phyloP scores from a whole-genome alignment of 2,113 vertebrate species.

The Onychostruthus taczanowskii region DNA sequence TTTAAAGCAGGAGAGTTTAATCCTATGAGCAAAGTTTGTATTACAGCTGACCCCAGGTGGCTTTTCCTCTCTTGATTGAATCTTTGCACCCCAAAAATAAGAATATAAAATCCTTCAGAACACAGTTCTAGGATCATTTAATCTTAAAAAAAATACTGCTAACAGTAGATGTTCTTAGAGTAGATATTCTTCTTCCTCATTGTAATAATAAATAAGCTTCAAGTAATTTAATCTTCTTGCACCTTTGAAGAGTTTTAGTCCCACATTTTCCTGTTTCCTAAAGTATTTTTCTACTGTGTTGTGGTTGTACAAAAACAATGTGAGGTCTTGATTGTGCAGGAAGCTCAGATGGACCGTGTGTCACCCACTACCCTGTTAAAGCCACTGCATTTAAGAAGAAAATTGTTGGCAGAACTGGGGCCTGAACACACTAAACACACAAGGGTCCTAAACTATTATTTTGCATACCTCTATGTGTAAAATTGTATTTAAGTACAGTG shows the following conservation, averaged over 20 bases:
- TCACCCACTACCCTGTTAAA: not conserved
- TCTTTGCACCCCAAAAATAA: not conserved
- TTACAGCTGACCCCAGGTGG: not conserved
- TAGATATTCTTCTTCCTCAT: not conserved
- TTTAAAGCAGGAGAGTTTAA: not conserved
- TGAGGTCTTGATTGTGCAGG: not conserved
- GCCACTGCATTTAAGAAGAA: not conserved
- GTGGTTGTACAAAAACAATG: not conserved
- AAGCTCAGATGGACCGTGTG: fast-evolving
- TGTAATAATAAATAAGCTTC: not conserved
- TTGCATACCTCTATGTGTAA: not conserved
- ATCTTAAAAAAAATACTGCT: not conserved
- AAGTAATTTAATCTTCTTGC: not conserved
- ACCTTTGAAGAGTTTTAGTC: not conserved
- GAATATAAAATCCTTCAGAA: not conserved
- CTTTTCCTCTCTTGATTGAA: not conserved
- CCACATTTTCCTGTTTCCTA: not conserved
- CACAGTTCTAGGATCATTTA: not conserved
- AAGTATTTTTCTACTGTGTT: not conserved
- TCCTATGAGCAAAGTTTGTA: not conserved
- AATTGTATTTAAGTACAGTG: not conserved
- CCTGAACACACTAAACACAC: not conserved
- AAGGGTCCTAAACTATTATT: not conserved
- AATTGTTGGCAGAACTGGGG: not conserved
- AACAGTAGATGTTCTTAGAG: not conserved